Conservation (phyloP, 2,888 invertebrate species). For the Synanthedon formicaeformis region DNA sequence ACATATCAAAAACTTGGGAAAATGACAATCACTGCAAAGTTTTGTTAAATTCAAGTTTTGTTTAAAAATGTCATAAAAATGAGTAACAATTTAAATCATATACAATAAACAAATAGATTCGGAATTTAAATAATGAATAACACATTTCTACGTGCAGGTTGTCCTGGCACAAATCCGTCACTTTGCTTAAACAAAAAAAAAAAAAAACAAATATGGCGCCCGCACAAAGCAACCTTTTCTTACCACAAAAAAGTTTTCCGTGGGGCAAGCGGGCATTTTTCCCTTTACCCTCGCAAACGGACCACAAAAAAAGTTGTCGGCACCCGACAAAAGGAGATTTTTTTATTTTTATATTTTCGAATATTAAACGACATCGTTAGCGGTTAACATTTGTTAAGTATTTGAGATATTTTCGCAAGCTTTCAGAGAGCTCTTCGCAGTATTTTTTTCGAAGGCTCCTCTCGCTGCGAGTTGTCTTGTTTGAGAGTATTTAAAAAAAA, state of each 20-base stretch:
- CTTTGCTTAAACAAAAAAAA: conserved; percentile 11
- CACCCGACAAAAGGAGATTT: conserved; percentile 54
- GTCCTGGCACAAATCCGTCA: neutral
- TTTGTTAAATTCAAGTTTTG: no score
- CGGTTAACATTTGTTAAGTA: conserved; percentile 65
- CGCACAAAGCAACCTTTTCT: conserved; percentile 61
- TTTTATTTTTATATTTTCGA: conserved; percentile 55
- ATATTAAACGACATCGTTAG: conserved; percentile 67
- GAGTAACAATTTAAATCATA: no score
- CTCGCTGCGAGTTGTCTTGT: neutral
- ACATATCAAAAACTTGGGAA: no score
- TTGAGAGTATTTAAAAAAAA: conserved; percentile 22
- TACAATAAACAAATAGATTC: no score
- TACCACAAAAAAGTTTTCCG: conserved; percentile 65
- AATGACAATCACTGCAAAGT: no score
- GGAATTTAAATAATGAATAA: no score
- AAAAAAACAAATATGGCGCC: conserved; percentile 23
- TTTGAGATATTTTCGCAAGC: conserved; percentile 53
- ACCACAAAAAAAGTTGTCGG: conserved; percentile 61
- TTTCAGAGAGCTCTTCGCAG: conserved; percentile 24
- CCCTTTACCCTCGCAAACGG: conserved; percentile 55
- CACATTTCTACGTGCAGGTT: neutral
- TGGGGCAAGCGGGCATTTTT: conserved; percentile 54
- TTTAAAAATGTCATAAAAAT: no score
- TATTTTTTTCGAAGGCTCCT: conserved; percentile 23